phyloP scores from a whole-genome alignment of 2,113 vertebrate species.

The Atherinomorus stipes region DNA sequence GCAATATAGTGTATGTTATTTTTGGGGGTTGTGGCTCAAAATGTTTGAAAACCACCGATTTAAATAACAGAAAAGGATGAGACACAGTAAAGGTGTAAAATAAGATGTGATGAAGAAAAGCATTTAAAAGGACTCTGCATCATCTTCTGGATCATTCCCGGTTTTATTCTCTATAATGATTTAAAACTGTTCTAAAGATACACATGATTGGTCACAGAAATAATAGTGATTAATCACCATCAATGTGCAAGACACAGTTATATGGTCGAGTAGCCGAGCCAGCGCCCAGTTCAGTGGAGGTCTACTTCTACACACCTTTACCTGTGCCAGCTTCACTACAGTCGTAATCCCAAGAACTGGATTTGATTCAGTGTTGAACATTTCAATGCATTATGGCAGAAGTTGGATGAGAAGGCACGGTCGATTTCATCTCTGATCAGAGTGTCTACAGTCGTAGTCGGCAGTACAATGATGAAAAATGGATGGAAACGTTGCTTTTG shows the following conservation, averaged over 20 bases:
- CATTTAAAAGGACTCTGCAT: no score
- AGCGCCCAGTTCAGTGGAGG: background rate
- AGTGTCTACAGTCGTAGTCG: background rate
- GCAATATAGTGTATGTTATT: no score
- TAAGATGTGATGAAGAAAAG: no score
- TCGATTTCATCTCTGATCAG: background rate
- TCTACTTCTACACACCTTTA: background rate
- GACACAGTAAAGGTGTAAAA: no score
- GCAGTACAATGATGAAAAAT: background rate
- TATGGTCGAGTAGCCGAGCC: background rate
- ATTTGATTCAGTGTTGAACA: slow-evolving; percentile 9
- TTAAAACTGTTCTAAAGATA: slow-evolving; percentile 36
- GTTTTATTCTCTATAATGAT: slow-evolving; percentile 60
- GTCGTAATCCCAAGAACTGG: background rate
- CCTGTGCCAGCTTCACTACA: background rate
- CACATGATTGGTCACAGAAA: slow-evolving; percentile 57
- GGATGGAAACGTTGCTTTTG: background rate
- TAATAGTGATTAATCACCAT: slow-evolving; percentile 26
- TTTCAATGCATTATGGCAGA: background rate
- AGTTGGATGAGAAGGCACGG: slow-evolving; percentile 22
- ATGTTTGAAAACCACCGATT: no score
- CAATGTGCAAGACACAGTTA: slow-evolving; percentile 45
- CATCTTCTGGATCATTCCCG: background rate
- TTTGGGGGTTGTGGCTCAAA: no score
- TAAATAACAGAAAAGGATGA: background rate